A percentile compares a stretch with the other conserved stretches of the same genome.
Conservation (phyloP, 1,140 invertebrate species). For the Wiebesia pumilae region DNA sequence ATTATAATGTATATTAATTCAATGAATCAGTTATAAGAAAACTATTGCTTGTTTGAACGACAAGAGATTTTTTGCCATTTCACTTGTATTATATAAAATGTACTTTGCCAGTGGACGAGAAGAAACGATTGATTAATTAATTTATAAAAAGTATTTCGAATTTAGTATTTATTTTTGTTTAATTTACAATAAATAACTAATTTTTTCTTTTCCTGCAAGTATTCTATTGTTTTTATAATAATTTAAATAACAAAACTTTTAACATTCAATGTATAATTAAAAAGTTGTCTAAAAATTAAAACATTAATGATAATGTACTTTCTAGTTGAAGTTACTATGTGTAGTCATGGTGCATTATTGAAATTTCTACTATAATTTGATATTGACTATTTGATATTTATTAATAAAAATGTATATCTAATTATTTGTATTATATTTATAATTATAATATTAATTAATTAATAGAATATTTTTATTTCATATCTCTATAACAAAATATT, state of each 20-base stretch:
- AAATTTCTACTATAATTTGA: no score
- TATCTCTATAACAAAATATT: no score
- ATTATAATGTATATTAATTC: constrained; percentile 22
- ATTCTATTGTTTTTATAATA: no score
- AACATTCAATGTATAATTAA: no score
- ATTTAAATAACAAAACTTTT: no score
- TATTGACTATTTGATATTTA: no score
- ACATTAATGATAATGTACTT: no score
- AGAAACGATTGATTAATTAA: not conserved
- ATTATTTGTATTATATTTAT: not conserved
- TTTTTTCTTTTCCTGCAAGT: not conserved
- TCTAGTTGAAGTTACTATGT: no score
- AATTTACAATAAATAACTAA: not conserved
- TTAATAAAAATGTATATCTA: not conserved
- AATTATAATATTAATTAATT: no score
- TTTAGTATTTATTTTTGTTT: not conserved
- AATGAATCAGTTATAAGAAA: constrained; percentile 18
- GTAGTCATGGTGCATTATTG: no score
- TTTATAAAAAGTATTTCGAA: not conserved
- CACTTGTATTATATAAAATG: not conserved
- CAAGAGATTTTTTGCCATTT: not conserved
- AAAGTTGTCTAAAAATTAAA: no score
- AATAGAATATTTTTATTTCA: no score
- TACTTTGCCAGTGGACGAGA: constrained; percentile 15
- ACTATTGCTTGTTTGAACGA: not conserved